These are phyloP conservation scores for Equus quagga DNA, from an alignment of 2,113 vertebrate genomes.

Conservation along the genomic window DNA sequence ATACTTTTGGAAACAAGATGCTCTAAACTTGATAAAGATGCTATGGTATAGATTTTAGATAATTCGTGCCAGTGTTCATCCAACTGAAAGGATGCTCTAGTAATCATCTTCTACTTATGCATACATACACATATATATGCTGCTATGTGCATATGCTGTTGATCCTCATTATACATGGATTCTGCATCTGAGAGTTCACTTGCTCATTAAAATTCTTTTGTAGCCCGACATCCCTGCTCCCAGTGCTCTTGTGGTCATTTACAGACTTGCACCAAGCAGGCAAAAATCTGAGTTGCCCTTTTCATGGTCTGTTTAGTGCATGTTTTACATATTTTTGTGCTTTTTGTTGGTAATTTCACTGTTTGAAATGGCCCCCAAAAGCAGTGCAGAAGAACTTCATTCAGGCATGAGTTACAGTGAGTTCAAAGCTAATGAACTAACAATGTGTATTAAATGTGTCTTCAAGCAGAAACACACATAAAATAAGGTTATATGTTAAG, in stretches of 20 bases:
- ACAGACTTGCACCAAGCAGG: not conserved
- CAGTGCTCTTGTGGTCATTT: not conserved
- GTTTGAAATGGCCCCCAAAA: not conserved
- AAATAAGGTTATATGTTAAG: fast-evolving
- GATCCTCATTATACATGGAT: too few species aligned
- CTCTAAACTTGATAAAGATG: not conserved
- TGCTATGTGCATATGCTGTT: too few species aligned
- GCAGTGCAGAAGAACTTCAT: not conserved
- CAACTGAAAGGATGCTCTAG: not conserved
- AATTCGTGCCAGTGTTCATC: not conserved
- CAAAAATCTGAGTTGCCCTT: too few species aligned
- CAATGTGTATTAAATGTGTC: not conserved
- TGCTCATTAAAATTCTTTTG: not conserved
- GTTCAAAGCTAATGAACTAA: too few species aligned
- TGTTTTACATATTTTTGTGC: too few species aligned
- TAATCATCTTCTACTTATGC: not conserved
- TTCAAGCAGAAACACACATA: not conserved
- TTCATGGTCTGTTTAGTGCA: too few species aligned
- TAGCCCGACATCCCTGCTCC: not conserved
- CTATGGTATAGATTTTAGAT: not conserved
- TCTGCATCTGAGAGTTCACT: not conserved
- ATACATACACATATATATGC: too few species aligned
- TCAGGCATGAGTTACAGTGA: not conserved
- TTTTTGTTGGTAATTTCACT: not conserved
- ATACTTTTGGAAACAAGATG: not conserved